phyloP scores from a whole-genome alignment of 2,888 invertebrate species.

The Tyria jacobaeae region DNA sequence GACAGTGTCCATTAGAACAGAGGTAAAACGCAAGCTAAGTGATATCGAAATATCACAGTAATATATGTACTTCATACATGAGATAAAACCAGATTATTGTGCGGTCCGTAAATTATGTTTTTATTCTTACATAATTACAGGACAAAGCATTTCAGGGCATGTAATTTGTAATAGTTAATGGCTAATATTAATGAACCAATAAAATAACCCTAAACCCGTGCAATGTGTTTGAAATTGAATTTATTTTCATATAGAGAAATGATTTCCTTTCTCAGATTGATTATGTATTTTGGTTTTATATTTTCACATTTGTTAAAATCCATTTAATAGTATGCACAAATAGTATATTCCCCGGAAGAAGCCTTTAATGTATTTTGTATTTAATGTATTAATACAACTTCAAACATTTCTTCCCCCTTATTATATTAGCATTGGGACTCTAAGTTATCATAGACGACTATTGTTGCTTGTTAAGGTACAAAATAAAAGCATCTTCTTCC shows the following conservation, averaged over 20 bases:
- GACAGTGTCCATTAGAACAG: constrained; percentile 3
- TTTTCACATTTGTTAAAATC: too few species aligned
- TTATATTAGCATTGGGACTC: too few species aligned
- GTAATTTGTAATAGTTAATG: not conserved
- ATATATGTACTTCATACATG: not conserved
- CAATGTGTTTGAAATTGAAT: not conserved
- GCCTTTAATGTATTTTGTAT: too few species aligned
- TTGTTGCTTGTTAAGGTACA: too few species aligned
- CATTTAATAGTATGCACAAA: too few species aligned
- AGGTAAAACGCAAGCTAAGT: not conserved
- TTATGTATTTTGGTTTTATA: not conserved
- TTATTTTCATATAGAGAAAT: too few species aligned
- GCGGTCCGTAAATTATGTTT: not conserved
- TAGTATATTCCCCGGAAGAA: too few species aligned
- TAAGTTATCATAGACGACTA: too few species aligned
- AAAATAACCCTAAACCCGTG: not conserved
- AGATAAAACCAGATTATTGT: not conserved
- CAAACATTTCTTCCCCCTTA: too few species aligned
- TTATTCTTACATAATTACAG: not conserved
- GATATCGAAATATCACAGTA: constrained; percentile 1
- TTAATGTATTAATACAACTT: too few species aligned
- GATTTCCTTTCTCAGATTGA: too few species aligned
- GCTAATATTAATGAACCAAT: not conserved
- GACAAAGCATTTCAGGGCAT: not conserved
- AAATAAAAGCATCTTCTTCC: too few species aligned